These are phyloP conservation scores for Colinus virginianus DNA, from an alignment of 2,113 vertebrate genomes.

Conservation along the genomic window DNA sequence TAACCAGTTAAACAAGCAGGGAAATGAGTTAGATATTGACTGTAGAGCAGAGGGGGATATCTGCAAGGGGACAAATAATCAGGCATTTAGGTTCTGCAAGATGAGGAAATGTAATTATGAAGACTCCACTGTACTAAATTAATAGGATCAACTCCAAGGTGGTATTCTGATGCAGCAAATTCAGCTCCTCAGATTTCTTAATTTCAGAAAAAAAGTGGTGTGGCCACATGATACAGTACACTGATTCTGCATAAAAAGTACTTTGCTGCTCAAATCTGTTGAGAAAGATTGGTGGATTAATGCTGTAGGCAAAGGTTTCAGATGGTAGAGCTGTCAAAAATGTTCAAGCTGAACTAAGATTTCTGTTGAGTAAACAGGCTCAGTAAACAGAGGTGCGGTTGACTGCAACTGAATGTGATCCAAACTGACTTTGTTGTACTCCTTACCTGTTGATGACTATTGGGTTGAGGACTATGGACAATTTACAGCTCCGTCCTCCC, in stretches of 20 bases:
- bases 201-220: background rate
- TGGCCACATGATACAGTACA: background rate
- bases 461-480: background rate
- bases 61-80: background rate
- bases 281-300: background rate
- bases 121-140: background rate
- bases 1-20: background rate
- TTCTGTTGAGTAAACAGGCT: background rate
- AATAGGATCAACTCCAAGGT: background rate
- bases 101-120: background rate
- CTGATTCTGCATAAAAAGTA: background rate
- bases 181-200: background rate
- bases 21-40: background rate
- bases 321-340: background rate
- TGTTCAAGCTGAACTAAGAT: background rate
- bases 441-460: background rate
- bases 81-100: background rate
- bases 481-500: background rate
- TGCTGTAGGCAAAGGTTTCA: background rate
- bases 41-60: background rate
- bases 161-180: background rate
- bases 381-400: rapidly evolving
- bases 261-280: background rate
- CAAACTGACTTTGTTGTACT: background rate
- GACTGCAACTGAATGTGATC: background rate